Evolutionary conservation across 2,797 vertebrate species (phyloP).

Genomic region (Sebastes hubbsi): DNA sequence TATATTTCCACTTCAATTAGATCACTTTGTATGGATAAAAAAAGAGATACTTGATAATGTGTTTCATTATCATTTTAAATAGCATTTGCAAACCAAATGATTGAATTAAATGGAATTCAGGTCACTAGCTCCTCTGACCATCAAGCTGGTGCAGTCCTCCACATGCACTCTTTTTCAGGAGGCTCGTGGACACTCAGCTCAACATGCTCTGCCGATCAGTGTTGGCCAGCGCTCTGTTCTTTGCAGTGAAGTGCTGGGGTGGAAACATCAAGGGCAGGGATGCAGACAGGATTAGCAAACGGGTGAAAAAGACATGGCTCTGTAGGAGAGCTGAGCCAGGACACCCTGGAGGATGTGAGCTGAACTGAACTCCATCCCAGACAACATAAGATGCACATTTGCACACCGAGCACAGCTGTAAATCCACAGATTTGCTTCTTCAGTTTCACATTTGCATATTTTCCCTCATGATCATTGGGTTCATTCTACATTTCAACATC

Average conservation of each 20-base stretch:
- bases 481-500: not conserved
- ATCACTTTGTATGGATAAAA: not conserved
- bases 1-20: conserved; percentile 21
- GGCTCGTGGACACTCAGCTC: conserved; percentile 4
- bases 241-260: conserved; percentile 30
- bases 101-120: conserved; percentile 1
- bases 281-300: conserved; percentile 65
- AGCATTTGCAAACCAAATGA: conserved; percentile 31
- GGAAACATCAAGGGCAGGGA: conserved; percentile 61
- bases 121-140: not conserved
- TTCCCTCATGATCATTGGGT: not conserved
- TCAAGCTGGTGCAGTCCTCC: not conserved
- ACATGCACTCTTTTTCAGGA: not conserved
- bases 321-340: conserved; percentile 40
- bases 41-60: not conserved
- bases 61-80: conserved; percentile 28
- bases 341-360: conserved; percentile 52
- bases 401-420: not conserved
- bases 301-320: conserved; percentile 47
- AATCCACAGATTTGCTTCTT: not conserved
- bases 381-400: conserved; percentile 27
- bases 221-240: conserved; percentile 30
- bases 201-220: conserved; percentile 11
- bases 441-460: not conserved
- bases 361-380: conserved; percentile 38